Percentiles rank a stretch among this genome's conserved stretches.
Evolutionary conservation across 2,888 invertebrate genomes (phyloP).

Genomic region (Meloe dianella): DNA sequence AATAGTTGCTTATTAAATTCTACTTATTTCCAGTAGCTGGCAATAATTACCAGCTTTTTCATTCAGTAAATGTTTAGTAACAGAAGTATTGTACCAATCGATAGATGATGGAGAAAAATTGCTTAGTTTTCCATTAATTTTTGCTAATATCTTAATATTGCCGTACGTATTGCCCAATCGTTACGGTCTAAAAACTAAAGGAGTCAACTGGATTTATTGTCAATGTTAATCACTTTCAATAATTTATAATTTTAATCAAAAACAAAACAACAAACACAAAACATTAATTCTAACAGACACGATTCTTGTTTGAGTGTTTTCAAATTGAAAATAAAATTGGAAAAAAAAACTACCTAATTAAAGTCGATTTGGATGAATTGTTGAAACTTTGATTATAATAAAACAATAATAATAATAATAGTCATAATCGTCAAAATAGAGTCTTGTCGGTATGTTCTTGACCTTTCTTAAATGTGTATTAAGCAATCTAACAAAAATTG

Average conservation of each 20-base stretch:
- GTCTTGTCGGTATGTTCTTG: too few relatives aligned
- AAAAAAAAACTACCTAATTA: too few relatives aligned
- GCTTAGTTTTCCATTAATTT: neutral
- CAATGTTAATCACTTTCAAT: slow-evolving; percentile 38
- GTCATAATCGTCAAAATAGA: neutral
- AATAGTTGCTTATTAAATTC: too few relatives aligned
- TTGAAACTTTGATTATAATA: neutral
- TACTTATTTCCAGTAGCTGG: too few relatives aligned
- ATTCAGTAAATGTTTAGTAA: too few relatives aligned
- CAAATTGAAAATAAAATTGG: neutral
- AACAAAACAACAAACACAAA: neutral
- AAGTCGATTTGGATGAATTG: neutral
- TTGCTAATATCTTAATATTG: neutral
- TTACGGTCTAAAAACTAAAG: slow-evolving; percentile 41
- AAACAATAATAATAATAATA: too few relatives aligned
- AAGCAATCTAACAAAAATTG: neutral
- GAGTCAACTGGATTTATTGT: slow-evolving; percentile 34
- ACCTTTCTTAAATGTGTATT: slow-evolving; percentile 2
- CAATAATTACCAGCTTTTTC: too few relatives aligned
- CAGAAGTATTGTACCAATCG: too few relatives aligned
- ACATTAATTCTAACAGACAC: neutral
- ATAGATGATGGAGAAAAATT: too few relatives aligned
- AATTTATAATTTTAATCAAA: slow-evolving; percentile 15
- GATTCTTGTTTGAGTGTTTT: neutral
- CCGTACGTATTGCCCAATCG: slow-evolving; percentile 31